These are phyloP conservation scores for Mionectes olivaceus DNA, from an alignment of 2,797 vertebrate species.

Conservation along the genomic window DNA sequence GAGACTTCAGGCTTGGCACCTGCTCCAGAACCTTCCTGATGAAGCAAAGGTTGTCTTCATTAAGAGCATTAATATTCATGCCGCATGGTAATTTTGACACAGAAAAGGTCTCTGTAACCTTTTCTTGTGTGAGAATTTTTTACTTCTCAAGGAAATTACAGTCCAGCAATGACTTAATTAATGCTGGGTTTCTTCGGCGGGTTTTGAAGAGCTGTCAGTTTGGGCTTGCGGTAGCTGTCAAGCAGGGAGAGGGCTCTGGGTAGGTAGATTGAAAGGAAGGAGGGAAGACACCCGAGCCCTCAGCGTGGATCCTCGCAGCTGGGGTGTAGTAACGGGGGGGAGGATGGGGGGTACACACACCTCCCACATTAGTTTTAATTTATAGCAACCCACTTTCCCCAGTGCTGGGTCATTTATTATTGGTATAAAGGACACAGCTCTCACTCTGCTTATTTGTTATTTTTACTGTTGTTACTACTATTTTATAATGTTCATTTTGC, in stretches of 20 bases:
- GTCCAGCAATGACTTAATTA: slow-evolving; percentile 99
- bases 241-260: slow-evolving; percentile 75
- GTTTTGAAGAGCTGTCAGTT: slow-evolving; percentile 98
- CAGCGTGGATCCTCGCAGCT: slow-evolving; percentile 35
- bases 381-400: slow-evolving; percentile 42
- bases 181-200: slow-evolving; percentile 94
- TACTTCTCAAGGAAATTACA: slow-evolving; percentile 99
- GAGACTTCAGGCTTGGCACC: slow-evolving; percentile 97
- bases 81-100: slow-evolving; percentile 99
- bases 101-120: slow-evolving; percentile 99
- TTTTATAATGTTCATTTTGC: slow-evolving; percentile 34
- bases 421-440: slow-evolving; percentile 66
- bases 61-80: slow-evolving; percentile 99
- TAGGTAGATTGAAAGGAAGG: slow-evolving; percentile 83
- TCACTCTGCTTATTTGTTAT: slow-evolving; percentile 62
- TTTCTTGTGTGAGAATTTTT: slow-evolving; percentile 98
- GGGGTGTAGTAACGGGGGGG: slow-evolving; percentile 57
- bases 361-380: slow-evolving; percentile 69
- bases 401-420: slow-evolving; percentile 73
- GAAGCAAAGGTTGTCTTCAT: slow-evolving; percentile 99
- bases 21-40: slow-evolving; percentile 99
- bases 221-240: slow-evolving; percentile 92
- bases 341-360: neutral
- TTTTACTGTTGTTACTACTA: slow-evolving; percentile 19
- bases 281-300: slow-evolving; percentile 69